phyloP scores from a whole-genome alignment of 2,888 invertebrate genomes.

The Pherbina coryleti region DNA sequence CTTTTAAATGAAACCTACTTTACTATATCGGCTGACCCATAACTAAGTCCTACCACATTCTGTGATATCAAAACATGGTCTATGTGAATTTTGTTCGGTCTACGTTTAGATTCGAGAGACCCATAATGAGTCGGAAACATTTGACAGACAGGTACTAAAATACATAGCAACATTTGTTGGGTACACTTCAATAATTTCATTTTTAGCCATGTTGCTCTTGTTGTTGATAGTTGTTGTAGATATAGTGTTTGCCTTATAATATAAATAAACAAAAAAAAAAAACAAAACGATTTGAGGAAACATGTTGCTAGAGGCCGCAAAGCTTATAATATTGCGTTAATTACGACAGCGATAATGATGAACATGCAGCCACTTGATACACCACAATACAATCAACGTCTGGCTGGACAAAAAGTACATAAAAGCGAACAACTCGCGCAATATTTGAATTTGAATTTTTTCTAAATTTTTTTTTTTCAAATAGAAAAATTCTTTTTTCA shows the following conservation, averaged over 20 bases:
- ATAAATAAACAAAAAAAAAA: not conserved
- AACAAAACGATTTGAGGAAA: not conserved
- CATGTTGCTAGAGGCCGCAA: conserved; percentile 7
- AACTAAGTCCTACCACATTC: too few species aligned
- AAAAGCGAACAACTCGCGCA: not conserved
- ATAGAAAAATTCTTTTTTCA: not conserved
- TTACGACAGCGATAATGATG: not conserved
- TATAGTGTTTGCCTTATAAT: not conserved
- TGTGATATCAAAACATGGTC: too few species aligned
- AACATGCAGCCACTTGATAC: too few species aligned
- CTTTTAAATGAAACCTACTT: too few species aligned
- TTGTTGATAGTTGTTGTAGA: conserved; percentile 4
- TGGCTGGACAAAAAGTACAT: not conserved
- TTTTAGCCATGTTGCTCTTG: not conserved
- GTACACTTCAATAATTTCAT: not conserved
- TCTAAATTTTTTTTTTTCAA: not conserved
- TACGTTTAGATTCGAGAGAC: too few species aligned
- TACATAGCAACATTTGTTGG: not conserved
- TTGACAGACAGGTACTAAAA: not conserved
- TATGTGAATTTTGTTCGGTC: too few species aligned
- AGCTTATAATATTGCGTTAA: conserved; percentile 37
- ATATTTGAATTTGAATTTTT: not conserved
- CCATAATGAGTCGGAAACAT: too few species aligned
- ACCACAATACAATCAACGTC: not conserved
- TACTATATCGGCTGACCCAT: too few species aligned